These are phyloP conservation scores for Ceyx margarethae DNA, from an alignment of 2,113 vertebrate genomes.

Conservation along the genomic window DNA sequence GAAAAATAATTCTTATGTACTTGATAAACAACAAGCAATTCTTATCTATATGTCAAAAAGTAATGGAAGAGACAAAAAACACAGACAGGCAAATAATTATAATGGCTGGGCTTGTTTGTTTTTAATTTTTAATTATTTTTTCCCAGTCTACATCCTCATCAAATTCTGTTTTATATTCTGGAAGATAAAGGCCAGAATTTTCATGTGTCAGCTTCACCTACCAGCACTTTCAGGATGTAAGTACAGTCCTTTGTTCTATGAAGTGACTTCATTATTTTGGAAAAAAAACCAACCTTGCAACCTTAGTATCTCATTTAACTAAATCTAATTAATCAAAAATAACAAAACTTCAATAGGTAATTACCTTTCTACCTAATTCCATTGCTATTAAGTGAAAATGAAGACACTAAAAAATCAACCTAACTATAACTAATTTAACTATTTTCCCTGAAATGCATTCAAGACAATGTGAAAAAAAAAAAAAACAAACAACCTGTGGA, in stretches of 20 bases:
- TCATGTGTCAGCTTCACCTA: background rate
- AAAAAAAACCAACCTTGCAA: rapidly evolving
- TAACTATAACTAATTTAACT: background rate
- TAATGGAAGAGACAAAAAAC: background rate
- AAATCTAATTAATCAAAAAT: background rate
- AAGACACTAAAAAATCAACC: background rate
- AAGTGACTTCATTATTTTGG: background rate
- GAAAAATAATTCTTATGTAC: too few relatives aligned
- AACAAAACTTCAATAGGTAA: background rate
- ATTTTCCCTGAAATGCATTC: background rate
- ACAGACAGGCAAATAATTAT: background rate
- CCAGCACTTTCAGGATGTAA: background rate
- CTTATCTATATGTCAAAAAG: background rate
- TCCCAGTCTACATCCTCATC: background rate
- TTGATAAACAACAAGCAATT: background rate
- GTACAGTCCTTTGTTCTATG: background rate
- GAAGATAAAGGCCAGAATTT: background rate
- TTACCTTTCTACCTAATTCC: background rate
- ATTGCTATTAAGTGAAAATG: background rate
- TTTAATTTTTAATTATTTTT: too few relatives aligned
- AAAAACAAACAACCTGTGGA: background rate
- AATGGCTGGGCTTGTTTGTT: too few relatives aligned
- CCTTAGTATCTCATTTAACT: background rate
- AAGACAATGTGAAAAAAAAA: background rate
- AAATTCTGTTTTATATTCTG: background rate